Percentiles rank a stretch among this genome's conserved stretches.
Conservation (phyloP, 2,888 invertebrate genomes). For the Synergus gifuensis region DNA sequence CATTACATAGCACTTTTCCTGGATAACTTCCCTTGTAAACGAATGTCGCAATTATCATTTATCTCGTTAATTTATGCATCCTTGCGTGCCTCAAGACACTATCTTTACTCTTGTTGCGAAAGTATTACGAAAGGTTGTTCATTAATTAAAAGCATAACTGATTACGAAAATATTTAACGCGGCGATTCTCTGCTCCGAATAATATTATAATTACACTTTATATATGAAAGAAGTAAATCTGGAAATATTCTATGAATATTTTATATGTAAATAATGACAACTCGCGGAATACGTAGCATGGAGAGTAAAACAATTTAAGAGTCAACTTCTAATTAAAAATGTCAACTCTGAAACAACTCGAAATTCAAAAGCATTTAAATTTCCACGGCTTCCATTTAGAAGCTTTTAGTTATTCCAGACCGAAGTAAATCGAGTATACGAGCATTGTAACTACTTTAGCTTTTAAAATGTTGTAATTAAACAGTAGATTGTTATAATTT, state of each 20-base stretch:
- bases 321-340: not conserved
- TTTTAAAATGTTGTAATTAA: not conserved
- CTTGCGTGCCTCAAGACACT: not conserved
- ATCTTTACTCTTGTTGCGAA: not conserved
- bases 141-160: conserved; percentile 2
- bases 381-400: not conserved
- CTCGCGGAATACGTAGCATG: not conserved
- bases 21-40: not conserved
- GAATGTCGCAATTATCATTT: not conserved
- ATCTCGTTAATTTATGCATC: conserved; percentile 30
- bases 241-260: not conserved
- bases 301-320: not conserved
- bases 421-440: not conserved
- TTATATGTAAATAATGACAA: conserved; percentile 1
- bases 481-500: not conserved
- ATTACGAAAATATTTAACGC: not conserved
- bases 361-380: not conserved
- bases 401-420: not conserved
- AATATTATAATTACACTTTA: not conserved
- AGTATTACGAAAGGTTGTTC: not conserved
- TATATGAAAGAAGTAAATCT: not conserved
- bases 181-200: not conserved
- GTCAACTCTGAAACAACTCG: not conserved
- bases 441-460: no score
- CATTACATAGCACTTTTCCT: not conserved